Percentiles rank a stretch among this genome's conserved stretches.
phyloP scores from a whole-genome alignment of 2,797 vertebrate genomes.

The Nyctalus aviator region DNA sequence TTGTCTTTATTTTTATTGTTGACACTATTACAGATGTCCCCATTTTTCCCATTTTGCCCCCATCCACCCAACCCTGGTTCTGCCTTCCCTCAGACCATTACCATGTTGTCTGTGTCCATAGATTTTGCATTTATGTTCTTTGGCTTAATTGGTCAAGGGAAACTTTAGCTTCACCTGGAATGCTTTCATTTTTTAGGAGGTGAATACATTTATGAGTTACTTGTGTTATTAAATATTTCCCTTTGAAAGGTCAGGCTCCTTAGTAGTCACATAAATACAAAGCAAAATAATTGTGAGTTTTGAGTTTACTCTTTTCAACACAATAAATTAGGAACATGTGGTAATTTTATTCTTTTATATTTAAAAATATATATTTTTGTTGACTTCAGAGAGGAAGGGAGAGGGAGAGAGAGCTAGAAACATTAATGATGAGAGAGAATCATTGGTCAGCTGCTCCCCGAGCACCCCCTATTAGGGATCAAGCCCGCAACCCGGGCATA shows the following conservation, averaged over 20 bases:
- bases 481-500: no score
- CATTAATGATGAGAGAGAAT: no score
- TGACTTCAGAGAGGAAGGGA: no score
- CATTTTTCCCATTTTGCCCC: not conserved
- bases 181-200: not conserved
- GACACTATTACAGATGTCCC: not conserved
- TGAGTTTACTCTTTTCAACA: slow-evolving; percentile 4
- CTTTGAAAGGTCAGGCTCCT: not conserved
- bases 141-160: not conserved
- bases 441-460: no score
- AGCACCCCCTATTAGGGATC: no score
- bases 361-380: no score
- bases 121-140: not conserved
- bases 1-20: not conserved
- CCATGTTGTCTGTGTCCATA: not conserved
- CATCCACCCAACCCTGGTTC: not conserved
- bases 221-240: slow-evolving; percentile 31
- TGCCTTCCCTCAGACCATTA: not conserved
- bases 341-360: not conserved
- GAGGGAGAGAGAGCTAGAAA: no score
- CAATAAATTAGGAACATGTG: not conserved
- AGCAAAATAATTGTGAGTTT: slow-evolving; percentile 9
- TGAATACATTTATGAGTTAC: slow-evolving; percentile 2
- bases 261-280: not conserved
- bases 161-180: not conserved